Conservation (phyloP, 92 coral and sea anemone species). For the Isaurus tuberculatus region DNA sequence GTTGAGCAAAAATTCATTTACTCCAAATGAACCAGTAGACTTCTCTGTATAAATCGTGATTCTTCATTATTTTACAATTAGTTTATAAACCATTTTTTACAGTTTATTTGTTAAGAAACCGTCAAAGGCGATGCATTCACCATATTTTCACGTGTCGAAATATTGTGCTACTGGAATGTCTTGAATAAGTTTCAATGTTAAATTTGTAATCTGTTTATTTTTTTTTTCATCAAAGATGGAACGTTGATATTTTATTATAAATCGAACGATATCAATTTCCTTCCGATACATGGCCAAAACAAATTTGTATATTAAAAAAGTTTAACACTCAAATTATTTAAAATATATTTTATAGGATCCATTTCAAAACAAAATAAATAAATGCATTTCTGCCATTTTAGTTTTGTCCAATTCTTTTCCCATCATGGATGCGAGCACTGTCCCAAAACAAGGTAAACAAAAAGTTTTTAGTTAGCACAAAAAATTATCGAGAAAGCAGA, state of each 20-base stretch:
- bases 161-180: too few relatives aligned
- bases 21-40: too few relatives aligned
- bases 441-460: background rate
- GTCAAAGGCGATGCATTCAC: too few relatives aligned
- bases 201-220: background rate
- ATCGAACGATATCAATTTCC: background rate
- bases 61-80: too few relatives aligned
- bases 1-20: too few relatives aligned
- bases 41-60: too few relatives aligned
- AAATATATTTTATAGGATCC: background rate
- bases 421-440: background rate
- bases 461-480: background rate
- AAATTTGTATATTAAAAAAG: background rate
- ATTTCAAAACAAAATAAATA: too few relatives aligned
- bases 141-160: background rate
- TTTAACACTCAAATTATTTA: background rate
- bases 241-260: too few relatives aligned
- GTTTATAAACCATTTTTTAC: too few relatives aligned
- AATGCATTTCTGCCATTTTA: background rate
- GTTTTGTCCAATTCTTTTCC: background rate
- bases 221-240: background rate
- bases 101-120: too few relatives aligned
- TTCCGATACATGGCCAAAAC: background rate
- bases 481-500: background rate
- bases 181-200: too few relatives aligned